Conservation (phyloP, 2,797 vertebrate genomes). For the Argya squamiceps region DNA sequence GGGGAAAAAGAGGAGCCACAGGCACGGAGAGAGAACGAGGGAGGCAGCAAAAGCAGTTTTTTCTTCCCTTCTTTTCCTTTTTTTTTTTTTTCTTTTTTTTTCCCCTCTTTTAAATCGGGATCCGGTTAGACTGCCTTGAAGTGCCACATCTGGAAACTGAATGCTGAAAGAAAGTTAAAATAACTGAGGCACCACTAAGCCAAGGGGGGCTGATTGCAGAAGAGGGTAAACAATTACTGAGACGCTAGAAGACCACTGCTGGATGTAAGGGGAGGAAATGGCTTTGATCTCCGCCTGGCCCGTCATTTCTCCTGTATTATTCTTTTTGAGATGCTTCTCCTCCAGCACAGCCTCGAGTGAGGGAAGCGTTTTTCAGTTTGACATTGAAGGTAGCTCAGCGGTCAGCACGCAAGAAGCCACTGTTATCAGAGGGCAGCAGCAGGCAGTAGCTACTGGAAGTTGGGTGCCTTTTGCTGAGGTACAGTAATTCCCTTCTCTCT, state of each 20-base stretch:
- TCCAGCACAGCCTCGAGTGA: slow-evolving; percentile 60
- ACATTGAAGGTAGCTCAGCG: slow-evolving; percentile 78
- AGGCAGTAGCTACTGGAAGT: slow-evolving; percentile 63
- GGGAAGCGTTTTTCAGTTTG: slow-evolving; percentile 68
- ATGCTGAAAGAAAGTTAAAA: slow-evolving; percentile 68
- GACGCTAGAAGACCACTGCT: slow-evolving; percentile 53
- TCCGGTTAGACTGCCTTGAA: slow-evolving; percentile 57
- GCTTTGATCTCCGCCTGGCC: slow-evolving; percentile 70
- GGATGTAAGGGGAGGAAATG: slow-evolving; percentile 75
- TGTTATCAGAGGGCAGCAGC: slow-evolving; percentile 68
- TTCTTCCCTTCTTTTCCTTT: slow-evolving; percentile 7
- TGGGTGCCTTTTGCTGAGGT: slow-evolving; percentile 74
- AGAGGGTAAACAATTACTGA: slow-evolving; percentile 66
- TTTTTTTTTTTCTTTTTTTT: background rate
- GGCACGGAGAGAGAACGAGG: slow-evolving; percentile 47
- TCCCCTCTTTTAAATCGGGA: background rate
- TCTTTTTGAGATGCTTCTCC: slow-evolving; percentile 70
- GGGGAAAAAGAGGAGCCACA: slow-evolving; percentile 74
- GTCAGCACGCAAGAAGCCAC: slow-evolving; percentile 70
- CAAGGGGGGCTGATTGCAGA: slow-evolving; percentile 63
- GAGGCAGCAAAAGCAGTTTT: slow-evolving; percentile 49
- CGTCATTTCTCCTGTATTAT: slow-evolving; percentile 61
- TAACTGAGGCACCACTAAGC: slow-evolving; percentile 66
- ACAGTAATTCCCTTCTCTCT: slow-evolving; percentile 69
- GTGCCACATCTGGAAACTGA: slow-evolving; percentile 80